A percentile compares a stretch with the other conserved stretches of the same genome.
phyloP scores from a whole-genome alignment of 2,797 vertebrate species.

The Merluccius polli region DNA sequence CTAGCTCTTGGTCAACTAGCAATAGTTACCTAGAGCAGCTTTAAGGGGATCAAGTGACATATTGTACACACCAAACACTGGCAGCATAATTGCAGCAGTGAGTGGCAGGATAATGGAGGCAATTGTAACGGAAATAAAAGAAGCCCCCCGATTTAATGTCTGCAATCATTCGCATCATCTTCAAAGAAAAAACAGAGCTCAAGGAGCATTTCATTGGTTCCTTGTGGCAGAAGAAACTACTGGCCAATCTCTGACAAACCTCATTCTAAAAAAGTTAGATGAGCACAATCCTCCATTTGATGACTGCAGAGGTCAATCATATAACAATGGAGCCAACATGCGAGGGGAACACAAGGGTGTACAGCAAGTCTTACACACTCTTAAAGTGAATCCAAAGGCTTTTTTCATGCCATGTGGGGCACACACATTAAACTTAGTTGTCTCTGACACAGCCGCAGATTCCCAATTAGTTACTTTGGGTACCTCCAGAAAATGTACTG shows the following conservation, averaged over 20 bases:
- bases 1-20: too few relatives aligned
- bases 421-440: not conserved
- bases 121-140: not conserved
- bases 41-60: not conserved
- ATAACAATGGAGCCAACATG: not conserved
- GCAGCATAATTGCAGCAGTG: not conserved
- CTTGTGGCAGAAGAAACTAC: not conserved
- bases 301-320: not conserved
- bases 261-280: not conserved
- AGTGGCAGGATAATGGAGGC: not conserved
- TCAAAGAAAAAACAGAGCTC: not conserved
- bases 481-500: not conserved
- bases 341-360: not conserved
- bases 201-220: not conserved
- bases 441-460: not conserved
- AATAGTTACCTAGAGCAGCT: too few relatives aligned
- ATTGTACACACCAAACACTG: not conserved
- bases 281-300: not conserved
- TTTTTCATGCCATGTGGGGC: not conserved
- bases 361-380: not conserved
- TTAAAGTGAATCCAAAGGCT: not conserved
- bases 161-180: not conserved
- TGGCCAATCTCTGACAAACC: not conserved
- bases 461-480: constrained; percentile 2
- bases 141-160: not conserved